These are phyloP conservation scores for Channallabes apus DNA, from an alignment of 2,797 vertebrate genomes.

Conservation along the genomic window DNA sequence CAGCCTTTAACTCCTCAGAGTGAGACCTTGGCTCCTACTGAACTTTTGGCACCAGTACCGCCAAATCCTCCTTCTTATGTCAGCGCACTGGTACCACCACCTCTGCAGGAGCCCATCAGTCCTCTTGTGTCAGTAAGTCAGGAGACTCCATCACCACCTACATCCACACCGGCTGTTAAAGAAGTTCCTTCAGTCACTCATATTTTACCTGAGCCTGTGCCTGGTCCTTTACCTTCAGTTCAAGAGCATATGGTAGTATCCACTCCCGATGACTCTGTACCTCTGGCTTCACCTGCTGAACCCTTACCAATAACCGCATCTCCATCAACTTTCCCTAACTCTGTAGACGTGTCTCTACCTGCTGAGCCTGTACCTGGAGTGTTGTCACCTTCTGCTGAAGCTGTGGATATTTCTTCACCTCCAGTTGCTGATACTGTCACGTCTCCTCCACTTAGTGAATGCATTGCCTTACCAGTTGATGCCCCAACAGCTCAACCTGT, in stretches of 20 bases:
- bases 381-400: neutral
- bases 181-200: neutral
- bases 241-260: constrained; percentile 31
- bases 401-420: neutral
- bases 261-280: constrained; percentile 25
- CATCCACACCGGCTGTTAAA: neutral
- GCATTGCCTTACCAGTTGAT: neutral
- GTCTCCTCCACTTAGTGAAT: constrained; percentile 26
- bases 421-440: neutral
- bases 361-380: neutral
- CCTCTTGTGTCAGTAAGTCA: constrained; percentile 11
- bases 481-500: constrained; percentile 33
- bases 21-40: constrained; percentile 45
- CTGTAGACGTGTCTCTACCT: neutral
- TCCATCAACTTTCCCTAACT: neutral
- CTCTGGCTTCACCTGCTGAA: constrained; percentile 7
- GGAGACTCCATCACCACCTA: constrained; percentile 27
- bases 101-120: constrained; percentile 42
- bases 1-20: constrained; percentile 24
- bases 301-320: neutral
- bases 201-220: neutral
- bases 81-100: constrained; percentile 30
- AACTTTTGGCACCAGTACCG: constrained; percentile 51
- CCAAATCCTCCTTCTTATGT: constrained; percentile 45
- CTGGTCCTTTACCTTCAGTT: constrained; percentile 14